phyloP scores from a whole-genome alignment of 1,140 invertebrate species.

The Dermatophagoides farinae region DNA sequence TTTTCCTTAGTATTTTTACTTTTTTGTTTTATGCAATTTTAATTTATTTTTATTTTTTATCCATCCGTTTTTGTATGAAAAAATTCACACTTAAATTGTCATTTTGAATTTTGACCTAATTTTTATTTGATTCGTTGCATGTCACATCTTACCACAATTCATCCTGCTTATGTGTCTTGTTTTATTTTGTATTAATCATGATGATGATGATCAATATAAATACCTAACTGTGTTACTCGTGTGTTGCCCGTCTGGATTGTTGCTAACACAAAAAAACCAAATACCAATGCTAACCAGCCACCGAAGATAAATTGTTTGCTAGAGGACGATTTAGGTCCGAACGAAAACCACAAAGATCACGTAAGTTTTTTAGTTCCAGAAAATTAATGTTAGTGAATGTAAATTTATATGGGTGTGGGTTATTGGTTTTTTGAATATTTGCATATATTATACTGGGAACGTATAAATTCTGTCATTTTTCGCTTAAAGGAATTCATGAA shows the following conservation, averaged over 20 bases:
- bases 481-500: too few relatives aligned
- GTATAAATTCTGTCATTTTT: too few relatives aligned
- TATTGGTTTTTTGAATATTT: too few relatives aligned
- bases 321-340: constrained; percentile 9
- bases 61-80: too few relatives aligned
- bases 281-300: not conserved
- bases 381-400: constrained; percentile 5
- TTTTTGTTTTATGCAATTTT: too few relatives aligned
- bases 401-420: not conserved
- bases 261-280: not conserved
- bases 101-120: too few relatives aligned
- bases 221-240: constrained; percentile 1
- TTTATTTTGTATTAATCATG: not conserved
- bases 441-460: too few relatives aligned
- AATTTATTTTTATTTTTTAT: too few relatives aligned
- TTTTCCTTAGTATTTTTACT: too few relatives aligned
- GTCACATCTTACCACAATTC: too few relatives aligned
- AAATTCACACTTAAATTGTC: too few relatives aligned
- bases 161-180: not conserved
- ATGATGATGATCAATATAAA: not conserved
- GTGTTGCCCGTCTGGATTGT: not conserved
- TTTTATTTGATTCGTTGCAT: too few relatives aligned
- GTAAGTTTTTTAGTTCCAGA: constrained; percentile 8
- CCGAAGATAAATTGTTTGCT: constrained; percentile 14
- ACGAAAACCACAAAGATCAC: constrained; percentile 4